Evolutionary conservation across 1,140 invertebrate species (phyloP), one percentile per base, ranked within the genome.

Genomic region (Sarcophaga peregrina): DNA sequence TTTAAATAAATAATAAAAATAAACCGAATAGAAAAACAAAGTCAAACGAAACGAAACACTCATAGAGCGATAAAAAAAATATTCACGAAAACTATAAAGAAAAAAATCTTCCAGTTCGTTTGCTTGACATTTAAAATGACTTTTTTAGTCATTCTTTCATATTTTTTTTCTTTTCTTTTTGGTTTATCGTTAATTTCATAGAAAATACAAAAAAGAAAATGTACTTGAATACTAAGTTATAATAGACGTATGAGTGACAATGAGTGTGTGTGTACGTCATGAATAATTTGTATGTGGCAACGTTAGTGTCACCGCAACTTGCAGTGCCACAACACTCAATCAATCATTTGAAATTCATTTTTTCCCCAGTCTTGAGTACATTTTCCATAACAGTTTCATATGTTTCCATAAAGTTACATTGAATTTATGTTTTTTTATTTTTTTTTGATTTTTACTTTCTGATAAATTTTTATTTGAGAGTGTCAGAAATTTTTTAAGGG

Each of bases 301-400:
- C 10, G 17, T 78, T n/a, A 25, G n/a, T 25, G 17, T 78, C 47
- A 25, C 0, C 50, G 75, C 75, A 25, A 78, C 75, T 78, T 78
- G 47, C 47, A 78, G 75, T 78, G 75, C 47, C 48, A 4, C 4
- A 37, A 37, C 25, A 78, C 75, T 78, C 75, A 50, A 78, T 78
- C 75, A 78, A 78, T 78, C 75, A 78, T n/a, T 78, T 78, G 25
- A 0, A 68, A 20, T 52, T 52, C 25, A 37, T 2, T 37, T 68
- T 68, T 68, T 68, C 9, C 62, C 10, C 62, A 68, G 9, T 17
- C 8, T 68, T 68, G n/a, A 20, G 6, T n/a, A 68, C 0, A 20
- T 20, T 25, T 68, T 20, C 15, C 7, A 62, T n/a, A n/a, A 25
- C 62, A 13, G 15, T n/a, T n/a, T n/a, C n/a, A n/a, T n/a, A n/a